Conservation (phyloP, 2,113 vertebrate genomes). For the Nanger granti region DNA sequence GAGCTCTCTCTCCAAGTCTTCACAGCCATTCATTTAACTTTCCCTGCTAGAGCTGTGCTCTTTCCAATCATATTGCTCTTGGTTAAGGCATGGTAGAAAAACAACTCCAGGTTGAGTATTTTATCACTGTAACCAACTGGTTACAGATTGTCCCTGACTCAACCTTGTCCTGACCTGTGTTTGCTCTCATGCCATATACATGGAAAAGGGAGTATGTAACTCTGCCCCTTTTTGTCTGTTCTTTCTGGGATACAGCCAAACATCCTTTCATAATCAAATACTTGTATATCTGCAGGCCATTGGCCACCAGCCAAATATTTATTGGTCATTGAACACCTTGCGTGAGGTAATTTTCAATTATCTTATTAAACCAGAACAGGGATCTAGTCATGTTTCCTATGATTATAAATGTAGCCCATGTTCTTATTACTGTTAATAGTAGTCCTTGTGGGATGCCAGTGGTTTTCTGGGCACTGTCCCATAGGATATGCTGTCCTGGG, state of each 20-base stretch:
- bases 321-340: slow-evolving; percentile 74
- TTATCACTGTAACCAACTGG: not conserved
- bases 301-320: slow-evolving; percentile 66
- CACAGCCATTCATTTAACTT: not conserved
- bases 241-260: slow-evolving; percentile 64
- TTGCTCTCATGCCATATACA: not conserved
- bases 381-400: slow-evolving; percentile 54
- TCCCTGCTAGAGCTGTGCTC: not conserved
- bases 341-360: slow-evolving; percentile 74
- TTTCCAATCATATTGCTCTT: not conserved
- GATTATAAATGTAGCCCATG: slow-evolving; percentile 58
- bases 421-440: slow-evolving; percentile 55
- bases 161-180: not conserved
- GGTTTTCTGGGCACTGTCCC: slow-evolving; percentile 38
- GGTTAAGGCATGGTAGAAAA: not conserved
- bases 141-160: not conserved
- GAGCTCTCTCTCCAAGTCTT: not conserved
- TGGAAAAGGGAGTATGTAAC: not conserved
- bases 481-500: slow-evolving; percentile 50
- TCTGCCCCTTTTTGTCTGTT: not conserved
- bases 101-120: not conserved
- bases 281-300: slow-evolving; percentile 35
- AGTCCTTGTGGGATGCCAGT: slow-evolving; percentile 8
- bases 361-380: slow-evolving; percentile 61
- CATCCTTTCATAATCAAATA: slow-evolving; percentile 65